A percentile compares a stretch with the other conserved stretches of the same genome.
phyloP scores from a whole-genome alignment of 2,113 vertebrate genomes.

The Myxocyprinus asiaticus region DNA sequence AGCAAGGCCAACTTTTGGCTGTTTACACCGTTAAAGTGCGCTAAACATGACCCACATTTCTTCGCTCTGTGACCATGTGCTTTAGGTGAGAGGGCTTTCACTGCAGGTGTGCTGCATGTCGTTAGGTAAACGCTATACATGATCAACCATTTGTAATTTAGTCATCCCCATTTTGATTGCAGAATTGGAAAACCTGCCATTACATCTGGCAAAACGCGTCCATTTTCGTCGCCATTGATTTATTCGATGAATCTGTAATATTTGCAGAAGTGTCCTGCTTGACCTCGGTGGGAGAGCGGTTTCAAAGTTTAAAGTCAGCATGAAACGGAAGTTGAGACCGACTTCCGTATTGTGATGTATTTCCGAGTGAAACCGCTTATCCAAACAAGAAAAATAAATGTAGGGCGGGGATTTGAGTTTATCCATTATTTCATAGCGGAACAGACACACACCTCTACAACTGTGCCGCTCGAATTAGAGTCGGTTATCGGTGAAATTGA shows the following conservation, averaged over 20 bases:
- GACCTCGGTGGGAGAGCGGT: constrained; percentile 36
- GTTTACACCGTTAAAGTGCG: neutral
- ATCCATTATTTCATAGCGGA: too few relatives aligned
- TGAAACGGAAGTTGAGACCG: too few relatives aligned
- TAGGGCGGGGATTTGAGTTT: too few relatives aligned
- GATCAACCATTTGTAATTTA: neutral
- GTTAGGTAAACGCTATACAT: neutral
- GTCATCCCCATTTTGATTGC: too few relatives aligned
- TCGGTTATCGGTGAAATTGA: too few relatives aligned
- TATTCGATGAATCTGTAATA: neutral
- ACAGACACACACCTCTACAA: too few relatives aligned
- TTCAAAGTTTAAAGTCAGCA: neutral
- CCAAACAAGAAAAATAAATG: too few relatives aligned
- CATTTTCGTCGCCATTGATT: neutral
- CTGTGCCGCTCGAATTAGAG: too few relatives aligned
- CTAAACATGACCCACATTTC: constrained; percentile 37
- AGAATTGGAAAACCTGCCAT: too few relatives aligned
- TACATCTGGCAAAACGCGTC: neutral
- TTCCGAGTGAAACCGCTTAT: too few relatives aligned
- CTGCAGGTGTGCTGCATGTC: constrained; percentile 61
- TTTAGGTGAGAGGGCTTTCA: neutral
- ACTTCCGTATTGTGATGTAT: too few relatives aligned
- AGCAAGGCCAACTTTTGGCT: neutral
- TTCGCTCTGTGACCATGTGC: constrained; percentile 42
- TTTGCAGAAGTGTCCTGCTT: constrained; percentile 26